These are phyloP conservation scores for Rhinogobius similis DNA, from an alignment of 2,113 vertebrate genomes.

Conservation along the genomic window DNA sequence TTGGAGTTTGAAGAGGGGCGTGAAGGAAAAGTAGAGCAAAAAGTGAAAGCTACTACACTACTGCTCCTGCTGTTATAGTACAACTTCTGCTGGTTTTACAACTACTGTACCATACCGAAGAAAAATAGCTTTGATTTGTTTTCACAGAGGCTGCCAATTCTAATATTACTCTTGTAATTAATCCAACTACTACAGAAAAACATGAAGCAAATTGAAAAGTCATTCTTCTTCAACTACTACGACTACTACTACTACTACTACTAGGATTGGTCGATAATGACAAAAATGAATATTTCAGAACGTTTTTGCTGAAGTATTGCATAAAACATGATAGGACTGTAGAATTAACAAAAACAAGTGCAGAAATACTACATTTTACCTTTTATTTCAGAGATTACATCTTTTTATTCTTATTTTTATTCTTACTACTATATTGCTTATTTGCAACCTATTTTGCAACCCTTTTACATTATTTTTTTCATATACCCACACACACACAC, in stretches of 20 bases:
- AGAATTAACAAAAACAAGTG: no score
- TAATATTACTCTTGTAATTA: neutral
- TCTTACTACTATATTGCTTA: no score
- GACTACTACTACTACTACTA: neutral
- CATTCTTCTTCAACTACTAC: neutral
- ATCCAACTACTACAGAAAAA: neutral
- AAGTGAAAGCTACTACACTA: neutral
- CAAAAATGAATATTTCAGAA: no score
- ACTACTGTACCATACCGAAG: neutral
- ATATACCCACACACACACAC: no score
- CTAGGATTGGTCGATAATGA: no score
- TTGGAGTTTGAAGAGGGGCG: constrained; percentile 65
- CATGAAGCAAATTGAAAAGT: neutral
- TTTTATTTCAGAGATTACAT: no score
- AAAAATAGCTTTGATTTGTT: neutral
- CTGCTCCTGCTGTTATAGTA: neutral
- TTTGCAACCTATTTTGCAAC: no score
- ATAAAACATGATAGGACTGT: no score
- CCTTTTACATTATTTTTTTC: no score
- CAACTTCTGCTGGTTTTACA: neutral
- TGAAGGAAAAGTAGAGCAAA: neutral
- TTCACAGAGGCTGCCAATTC: neutral
- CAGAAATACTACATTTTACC: no score
- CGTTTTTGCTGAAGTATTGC: no score
- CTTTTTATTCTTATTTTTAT: no score